These are phyloP conservation scores for Pterocles gutturalis DNA, from an alignment of 2,113 vertebrate species.

Conservation along the genomic window DNA sequence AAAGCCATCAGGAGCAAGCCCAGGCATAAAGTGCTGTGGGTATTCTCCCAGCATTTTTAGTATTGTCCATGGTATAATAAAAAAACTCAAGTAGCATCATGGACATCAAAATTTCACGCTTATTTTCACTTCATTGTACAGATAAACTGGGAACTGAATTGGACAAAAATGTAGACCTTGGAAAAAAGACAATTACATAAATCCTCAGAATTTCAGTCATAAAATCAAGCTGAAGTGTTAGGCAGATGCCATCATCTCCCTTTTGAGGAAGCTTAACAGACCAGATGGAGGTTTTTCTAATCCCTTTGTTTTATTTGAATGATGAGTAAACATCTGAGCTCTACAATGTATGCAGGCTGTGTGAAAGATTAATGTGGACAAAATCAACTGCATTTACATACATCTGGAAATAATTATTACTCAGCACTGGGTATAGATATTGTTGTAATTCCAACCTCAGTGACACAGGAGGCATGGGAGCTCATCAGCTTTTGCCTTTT, in stretches of 20 bases:
- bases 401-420: slow-evolving; percentile 7
- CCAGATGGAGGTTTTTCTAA: not conserved
- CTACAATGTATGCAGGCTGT: not conserved
- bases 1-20: not conserved
- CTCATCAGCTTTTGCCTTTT: not conserved
- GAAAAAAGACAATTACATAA: not conserved
- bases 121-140: not conserved
- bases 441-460: not conserved
- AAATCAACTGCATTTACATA: not conserved
- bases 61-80: not conserved
- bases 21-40: not conserved
- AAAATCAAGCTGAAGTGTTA: not conserved
- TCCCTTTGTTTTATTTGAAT: not conserved
- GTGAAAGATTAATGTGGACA: not conserved
- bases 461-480: not conserved
- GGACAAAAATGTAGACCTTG: not conserved
- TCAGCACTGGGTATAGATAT: not conserved
- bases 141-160: not conserved
- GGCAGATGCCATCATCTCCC: not conserved
- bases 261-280: slow-evolving; percentile 5
- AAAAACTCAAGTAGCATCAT: not conserved
- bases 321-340: not conserved
- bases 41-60: not conserved
- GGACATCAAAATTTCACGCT: not conserved
- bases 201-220: not conserved